Evolutionary conservation across 2,113 vertebrate species (phyloP), one percentile per base, ranked within the genome.

Genomic region (Sinocyclocheilus maitianheensis): DNA sequence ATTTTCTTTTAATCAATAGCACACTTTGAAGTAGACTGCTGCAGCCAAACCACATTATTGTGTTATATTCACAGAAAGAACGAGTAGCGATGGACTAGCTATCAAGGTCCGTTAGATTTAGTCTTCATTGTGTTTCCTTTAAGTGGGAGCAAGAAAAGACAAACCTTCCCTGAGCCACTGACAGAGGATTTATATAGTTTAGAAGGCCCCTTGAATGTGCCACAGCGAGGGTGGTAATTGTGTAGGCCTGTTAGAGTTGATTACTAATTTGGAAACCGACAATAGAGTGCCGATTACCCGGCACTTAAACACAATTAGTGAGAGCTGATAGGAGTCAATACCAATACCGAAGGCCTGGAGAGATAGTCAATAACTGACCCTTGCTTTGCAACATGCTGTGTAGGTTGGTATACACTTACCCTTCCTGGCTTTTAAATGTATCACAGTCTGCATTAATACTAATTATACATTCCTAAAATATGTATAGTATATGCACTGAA

Each of bases 241-340:
- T 92, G 86, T 90, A 34, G 89, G 86, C 84, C 89, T 90, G 84
- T 86, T 84, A 63, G 46, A 72, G 58, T 84, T 91, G 91, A 94
- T 94, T 93, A 88, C 92, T 91, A 88, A 94, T 93, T 94, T 92
- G 82, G 85, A 91, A 84, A 80, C 90, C 89, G 89, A 92, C 93
- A 94, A 94, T 94, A 90, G 90, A 77, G 87, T 90, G 87, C 87
- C 88, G 80, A 91, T 93, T 94, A 90, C 92, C 88, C 89, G 62
- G 90, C 91, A 91, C 92, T 94, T 91, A 92, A 91, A 90, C 85
- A 58, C 91, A 94, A 93, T 95, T 94, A 93, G 91, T 24, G 62
- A 87, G 93, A 92, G 91, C 92, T 90, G 85, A 91, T 91, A 82
- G 84, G 83, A 92, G 90, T 93, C 92, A 92, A 93, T 94, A 91